phyloP scores from a whole-genome alignment of 1,140 invertebrate species.

The Cydia amplana region DNA sequence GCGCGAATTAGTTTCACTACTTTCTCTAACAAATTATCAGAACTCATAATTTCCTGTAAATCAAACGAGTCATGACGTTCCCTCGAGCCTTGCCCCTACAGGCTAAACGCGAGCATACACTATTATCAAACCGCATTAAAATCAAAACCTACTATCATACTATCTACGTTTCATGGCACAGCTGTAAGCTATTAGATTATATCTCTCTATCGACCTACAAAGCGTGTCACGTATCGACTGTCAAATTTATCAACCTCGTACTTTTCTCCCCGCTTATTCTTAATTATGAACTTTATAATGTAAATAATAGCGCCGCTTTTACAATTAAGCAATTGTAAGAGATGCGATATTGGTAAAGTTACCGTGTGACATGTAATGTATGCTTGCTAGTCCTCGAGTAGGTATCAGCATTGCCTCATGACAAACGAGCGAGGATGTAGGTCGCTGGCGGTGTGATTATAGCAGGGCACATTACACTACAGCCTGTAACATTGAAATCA shows the following conservation, averaged over 20 bases:
- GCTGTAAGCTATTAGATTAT: conserved; percentile 17
- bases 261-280: background rate
- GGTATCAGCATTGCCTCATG: conserved; percentile 18
- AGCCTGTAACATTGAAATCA: background rate
- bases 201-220: conserved; percentile 13
- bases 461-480: background rate
- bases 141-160: conserved; percentile 13
- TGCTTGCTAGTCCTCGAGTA: conserved; percentile 14
- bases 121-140: background rate
- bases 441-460: background rate
- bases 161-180: conserved; percentile 10
- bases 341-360: background rate
- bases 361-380: conserved; percentile 11
- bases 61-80: background rate
- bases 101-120: background rate
- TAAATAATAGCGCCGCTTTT: background rate
- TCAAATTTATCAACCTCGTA: background rate
- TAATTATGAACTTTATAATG: conserved; percentile 6
- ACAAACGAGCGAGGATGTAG: conserved; percentile 11
- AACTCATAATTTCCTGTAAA: too few relatives aligned
- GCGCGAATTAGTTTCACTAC: too few relatives aligned
- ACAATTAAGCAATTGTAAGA: background rate
- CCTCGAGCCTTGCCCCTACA: background rate
- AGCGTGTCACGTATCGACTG: conserved; percentile 10
- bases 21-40: too few relatives aligned